Evolutionary conservation across 2,113 vertebrate genomes (phyloP).

Genomic region (Phaethornis superciliosus): DNA sequence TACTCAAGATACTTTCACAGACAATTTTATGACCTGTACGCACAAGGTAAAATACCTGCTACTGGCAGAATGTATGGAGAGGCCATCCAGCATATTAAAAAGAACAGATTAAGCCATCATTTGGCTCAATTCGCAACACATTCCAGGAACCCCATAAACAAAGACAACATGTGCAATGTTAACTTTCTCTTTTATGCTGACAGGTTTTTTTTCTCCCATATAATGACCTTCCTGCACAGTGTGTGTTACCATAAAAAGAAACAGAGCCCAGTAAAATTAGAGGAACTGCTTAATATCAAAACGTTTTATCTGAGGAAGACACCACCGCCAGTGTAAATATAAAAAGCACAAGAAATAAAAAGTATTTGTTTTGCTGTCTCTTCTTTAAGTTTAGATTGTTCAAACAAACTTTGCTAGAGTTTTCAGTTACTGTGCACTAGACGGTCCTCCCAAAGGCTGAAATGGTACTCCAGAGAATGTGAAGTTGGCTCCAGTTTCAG

Average conservation of each 20-base stretch:
- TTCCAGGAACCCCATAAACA: conserved; percentile 77
- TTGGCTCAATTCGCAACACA: conserved; percentile 71
- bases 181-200: conserved; percentile 80
- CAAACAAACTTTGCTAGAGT: conserved; percentile 57
- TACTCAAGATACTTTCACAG: background rate
- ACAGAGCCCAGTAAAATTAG: conserved; percentile 75
- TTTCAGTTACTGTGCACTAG: conserved; percentile 50
- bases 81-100: background rate
- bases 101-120: conserved; percentile 56
- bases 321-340: conserved; percentile 72
- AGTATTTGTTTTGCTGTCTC: conserved; percentile 67
- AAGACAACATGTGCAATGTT: conserved; percentile 74
- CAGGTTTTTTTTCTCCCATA: conserved; percentile 68
- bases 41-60: conserved; percentile 54
- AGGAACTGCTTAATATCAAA: conserved; percentile 77
- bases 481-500: conserved; percentile 55
- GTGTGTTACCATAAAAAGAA: conserved; percentile 78
- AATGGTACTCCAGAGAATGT: conserved; percentile 52
- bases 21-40: conserved; percentile 19
- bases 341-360: conserved; percentile 75
- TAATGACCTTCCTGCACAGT: conserved; percentile 82
- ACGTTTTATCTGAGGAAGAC: conserved; percentile 77
- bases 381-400: conserved; percentile 70
- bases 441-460: conserved; percentile 25
- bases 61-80: background rate